A percentile compares a stretch with the other conserved stretches of the same genome.
phyloP scores from a whole-genome alignment of 1,140 invertebrate genomes.

The Lordiphosa collinella region DNA sequence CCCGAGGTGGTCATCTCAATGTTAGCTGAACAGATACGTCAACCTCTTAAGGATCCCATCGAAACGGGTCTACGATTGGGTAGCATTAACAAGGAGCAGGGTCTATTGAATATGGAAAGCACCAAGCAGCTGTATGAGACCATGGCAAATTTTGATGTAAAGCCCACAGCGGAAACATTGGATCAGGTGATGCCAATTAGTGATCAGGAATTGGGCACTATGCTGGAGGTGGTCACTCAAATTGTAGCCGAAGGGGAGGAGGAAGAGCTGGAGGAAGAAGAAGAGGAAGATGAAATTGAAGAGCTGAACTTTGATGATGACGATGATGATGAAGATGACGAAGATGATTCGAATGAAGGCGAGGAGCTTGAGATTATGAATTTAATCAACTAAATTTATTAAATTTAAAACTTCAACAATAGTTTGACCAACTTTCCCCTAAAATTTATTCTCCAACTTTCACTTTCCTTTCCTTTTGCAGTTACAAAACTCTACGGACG shows the following conservation, averaged over 20 bases:
- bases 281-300: constrained; percentile 11
- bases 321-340: background rate
- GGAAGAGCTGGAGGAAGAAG: constrained; percentile 6
- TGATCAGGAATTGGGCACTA: constrained; percentile 35
- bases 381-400: too few relatives aligned
- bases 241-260: background rate
- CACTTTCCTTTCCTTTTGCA: constrained; percentile 76
- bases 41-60: constrained; percentile 37
- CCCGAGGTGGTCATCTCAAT: constrained; percentile 31
- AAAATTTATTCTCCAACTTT: constrained; percentile 1
- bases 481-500: constrained; percentile 85
- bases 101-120: constrained; percentile 42
- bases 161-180: constrained; percentile 15
- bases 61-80: constrained; percentile 13
- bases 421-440: background rate
- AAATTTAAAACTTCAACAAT: background rate
- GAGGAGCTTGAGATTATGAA: background rate
- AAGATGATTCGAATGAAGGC: background rate
- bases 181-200: constrained; percentile 45
- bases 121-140: constrained; percentile 28
- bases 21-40: constrained; percentile 41
- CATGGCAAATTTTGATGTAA: constrained; percentile 28
- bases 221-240: constrained; percentile 14
- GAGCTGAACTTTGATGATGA: background rate
- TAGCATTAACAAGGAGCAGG: constrained; percentile 19